These are phyloP conservation scores for Cuculus canorus DNA, from an alignment of 2,797 vertebrate genomes.

Conservation along the genomic window DNA sequence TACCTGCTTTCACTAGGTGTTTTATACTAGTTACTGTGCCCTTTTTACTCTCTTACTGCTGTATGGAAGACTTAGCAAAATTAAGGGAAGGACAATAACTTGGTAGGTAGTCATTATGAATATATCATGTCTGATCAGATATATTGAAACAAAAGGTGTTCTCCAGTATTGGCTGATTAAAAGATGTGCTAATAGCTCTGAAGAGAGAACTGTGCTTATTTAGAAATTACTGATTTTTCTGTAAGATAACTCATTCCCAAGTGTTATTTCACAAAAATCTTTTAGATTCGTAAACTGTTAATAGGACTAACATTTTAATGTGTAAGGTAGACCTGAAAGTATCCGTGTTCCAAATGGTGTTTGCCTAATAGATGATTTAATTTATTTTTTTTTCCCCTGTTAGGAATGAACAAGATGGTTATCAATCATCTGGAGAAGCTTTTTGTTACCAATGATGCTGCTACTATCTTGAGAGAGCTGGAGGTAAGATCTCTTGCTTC, in stretches of 20 bases:
- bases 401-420: constrained; percentile 99
- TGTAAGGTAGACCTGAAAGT: not conserved
- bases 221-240: not conserved
- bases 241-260: not conserved
- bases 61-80: not conserved
- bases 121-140: not conserved
- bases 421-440: constrained; percentile 98
- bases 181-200: not conserved
- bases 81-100: not conserved
- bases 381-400: not conserved
- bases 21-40: not conserved
- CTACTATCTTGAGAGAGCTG: constrained; percentile 94
- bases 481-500: constrained; percentile 81
- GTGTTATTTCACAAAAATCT: not conserved
- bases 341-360: not conserved
- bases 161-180: not conserved
- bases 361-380: not conserved
- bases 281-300: not conserved
- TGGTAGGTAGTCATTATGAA: not conserved
- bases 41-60: not conserved
- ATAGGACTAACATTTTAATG: not conserved
- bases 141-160: not conserved
- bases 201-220: not conserved
- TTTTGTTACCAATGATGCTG: constrained; percentile 98
- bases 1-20: not conserved